phyloP scores from a whole-genome alignment of 1,140 invertebrate species.

The Lepidurus packardi region DNA sequence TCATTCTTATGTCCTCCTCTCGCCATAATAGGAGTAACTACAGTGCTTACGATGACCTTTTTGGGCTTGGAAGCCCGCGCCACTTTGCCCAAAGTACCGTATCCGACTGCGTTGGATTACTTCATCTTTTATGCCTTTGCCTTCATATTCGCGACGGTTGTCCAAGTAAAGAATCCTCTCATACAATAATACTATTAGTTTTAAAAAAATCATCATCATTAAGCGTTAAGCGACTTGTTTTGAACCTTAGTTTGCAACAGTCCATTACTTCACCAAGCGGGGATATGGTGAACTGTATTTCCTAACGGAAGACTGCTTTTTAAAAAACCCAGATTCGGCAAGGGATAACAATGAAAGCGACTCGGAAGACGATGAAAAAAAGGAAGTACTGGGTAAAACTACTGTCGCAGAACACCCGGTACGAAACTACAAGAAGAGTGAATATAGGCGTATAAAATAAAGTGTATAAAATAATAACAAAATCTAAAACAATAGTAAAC shows the following conservation, averaged over 20 bases:
- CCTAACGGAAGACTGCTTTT: slow-evolving; percentile 55
- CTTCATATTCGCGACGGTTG: slow-evolving; percentile 81
- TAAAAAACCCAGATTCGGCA: slow-evolving; percentile 46
- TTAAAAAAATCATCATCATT: neutral
- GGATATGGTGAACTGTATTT: slow-evolving; percentile 80
- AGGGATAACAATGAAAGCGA: slow-evolving; percentile 53
- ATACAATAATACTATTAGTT: neutral
- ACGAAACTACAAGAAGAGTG: neutral
- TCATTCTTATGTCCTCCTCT: neutral
- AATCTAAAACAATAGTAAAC: too few species aligned
- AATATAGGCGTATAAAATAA: too few species aligned
- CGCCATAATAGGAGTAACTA: slow-evolving; percentile 63
- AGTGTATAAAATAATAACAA: too few species aligned
- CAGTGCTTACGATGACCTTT: slow-evolving; percentile 82
- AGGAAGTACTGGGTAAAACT: neutral
- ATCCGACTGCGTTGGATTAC: slow-evolving; percentile 78
- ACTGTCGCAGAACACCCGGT: neutral
- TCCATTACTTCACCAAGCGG: slow-evolving; percentile 85
- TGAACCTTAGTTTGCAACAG: slow-evolving; percentile 65
- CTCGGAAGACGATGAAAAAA: slow-evolving; percentile 25
- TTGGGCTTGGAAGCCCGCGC: slow-evolving; percentile 75
- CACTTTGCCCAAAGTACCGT: slow-evolving; percentile 78
- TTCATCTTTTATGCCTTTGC: slow-evolving; percentile 80
- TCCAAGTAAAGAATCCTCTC: slow-evolving; percentile 52
- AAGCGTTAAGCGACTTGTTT: slow-evolving; percentile 31